Conservation (phyloP, 2,888 invertebrate species). For the Xanthorhoe designata region DNA sequence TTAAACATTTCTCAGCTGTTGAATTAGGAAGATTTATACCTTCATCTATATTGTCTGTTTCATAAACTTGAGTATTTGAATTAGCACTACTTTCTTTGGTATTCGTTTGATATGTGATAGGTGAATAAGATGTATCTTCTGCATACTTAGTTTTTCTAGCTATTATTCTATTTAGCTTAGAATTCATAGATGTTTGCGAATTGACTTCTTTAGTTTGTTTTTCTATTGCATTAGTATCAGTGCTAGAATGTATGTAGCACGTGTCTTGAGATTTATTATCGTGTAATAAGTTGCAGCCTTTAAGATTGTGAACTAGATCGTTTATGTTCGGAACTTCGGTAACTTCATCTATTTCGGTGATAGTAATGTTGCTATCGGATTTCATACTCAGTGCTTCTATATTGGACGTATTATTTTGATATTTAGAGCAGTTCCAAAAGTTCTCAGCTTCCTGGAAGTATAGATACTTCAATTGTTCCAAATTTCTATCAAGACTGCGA, state of each 20-base stretch:
- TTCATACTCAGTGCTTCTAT: no score
- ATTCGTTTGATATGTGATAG: no score
- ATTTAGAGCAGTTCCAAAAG: slow-evolving; percentile 20
- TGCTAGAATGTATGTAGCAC: no score
- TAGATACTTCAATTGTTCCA: slow-evolving; percentile 21
- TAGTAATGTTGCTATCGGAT: background rate
- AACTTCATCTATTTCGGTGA: background rate
- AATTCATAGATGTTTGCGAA: background rate
- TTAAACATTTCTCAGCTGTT: background rate
- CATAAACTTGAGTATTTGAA: no score
- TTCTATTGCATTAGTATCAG: background rate
- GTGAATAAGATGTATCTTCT: background rate
- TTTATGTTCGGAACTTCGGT: background rate
- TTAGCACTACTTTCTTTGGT: no score
- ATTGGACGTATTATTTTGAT: background rate
- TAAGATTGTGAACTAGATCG: slow-evolving; percentile 15
- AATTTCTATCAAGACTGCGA: slow-evolving; percentile 1
- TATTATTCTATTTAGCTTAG: background rate
- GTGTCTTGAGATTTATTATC: slow-evolving; percentile 12
- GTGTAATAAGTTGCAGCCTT: slow-evolving; percentile 9
- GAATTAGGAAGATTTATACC: background rate
- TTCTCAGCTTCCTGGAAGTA: slow-evolving; percentile 27
- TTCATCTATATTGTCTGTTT: background rate
- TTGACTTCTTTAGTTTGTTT: background rate
- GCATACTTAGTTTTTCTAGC: background rate